Evolutionary conservation across 2,113 vertebrate genomes (phyloP).

Genomic region (Microtus ochrogaster): DNA sequence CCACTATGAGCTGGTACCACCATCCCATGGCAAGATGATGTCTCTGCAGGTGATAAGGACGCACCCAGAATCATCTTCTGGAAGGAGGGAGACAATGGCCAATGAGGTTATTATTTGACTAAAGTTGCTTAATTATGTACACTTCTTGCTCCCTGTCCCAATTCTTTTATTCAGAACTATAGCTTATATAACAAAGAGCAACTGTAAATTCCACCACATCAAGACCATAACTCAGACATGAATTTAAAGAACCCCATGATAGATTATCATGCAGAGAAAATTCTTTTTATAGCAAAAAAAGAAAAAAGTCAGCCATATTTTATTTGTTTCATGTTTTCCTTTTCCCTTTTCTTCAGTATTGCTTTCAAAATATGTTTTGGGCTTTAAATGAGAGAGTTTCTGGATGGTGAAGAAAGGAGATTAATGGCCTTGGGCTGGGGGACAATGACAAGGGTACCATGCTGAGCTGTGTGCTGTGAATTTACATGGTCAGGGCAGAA

Average conservation of each 20-base stretch:
- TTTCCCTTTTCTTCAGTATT: not conserved
- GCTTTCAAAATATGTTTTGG: not conserved
- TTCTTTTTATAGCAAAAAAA: not conserved
- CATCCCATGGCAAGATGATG: not conserved
- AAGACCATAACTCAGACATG: not conserved
- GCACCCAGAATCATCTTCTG: not conserved
- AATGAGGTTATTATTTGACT: not conserved
- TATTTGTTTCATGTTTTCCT: not conserved
- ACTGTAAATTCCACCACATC: not conserved
- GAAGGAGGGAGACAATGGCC: not conserved
- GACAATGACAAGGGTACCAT: not conserved
- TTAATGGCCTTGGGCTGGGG: too few relatives aligned
- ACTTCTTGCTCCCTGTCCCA: not conserved
- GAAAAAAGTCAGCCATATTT: not conserved
- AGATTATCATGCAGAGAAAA: not conserved
- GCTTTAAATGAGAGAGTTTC: not conserved
- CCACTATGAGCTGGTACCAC: too few relatives aligned
- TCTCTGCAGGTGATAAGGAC: not conserved
- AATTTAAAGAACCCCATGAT: not conserved
- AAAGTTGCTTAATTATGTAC: too few relatives aligned
- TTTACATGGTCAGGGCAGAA: not conserved
- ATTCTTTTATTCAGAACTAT: not conserved
- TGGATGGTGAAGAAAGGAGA: not conserved
- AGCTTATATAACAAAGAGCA: not conserved
- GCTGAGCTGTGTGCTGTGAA: not conserved